Percentiles rank a stretch among this genome's conserved stretches.
Evolutionary conservation across 2,888 invertebrate genomes (phyloP).

Genomic region (Cryptus armator): DNA sequence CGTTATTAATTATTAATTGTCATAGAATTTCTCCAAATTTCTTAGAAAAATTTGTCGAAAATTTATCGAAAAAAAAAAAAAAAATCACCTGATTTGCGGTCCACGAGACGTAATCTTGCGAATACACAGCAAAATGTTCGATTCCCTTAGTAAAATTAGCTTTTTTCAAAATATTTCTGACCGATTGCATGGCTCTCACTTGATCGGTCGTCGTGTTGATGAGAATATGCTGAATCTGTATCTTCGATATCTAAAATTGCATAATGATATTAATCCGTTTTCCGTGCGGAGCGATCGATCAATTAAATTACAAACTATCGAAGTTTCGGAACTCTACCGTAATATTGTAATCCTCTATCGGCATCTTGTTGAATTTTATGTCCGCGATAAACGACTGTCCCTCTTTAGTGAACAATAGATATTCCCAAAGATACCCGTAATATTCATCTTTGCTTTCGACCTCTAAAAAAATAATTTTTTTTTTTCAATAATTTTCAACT

Average conservation of each 20-base stretch:
- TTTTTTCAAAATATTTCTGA: conserved; percentile 76
- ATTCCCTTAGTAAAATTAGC: conserved; percentile 77
- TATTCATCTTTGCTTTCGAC: conserved; percentile 81
- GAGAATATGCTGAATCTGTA: conserved; percentile 81
- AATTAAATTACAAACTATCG: conserved; percentile 1
- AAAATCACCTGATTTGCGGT: conserved; percentile 80
- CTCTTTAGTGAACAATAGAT: conserved; percentile 80
- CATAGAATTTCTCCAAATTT: too few relatives aligned
- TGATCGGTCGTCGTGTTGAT: conserved; percentile 81
- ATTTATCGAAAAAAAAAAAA: not conserved
- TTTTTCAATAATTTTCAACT: not conserved
- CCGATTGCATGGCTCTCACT: conserved; percentile 81
- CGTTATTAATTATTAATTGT: not conserved
- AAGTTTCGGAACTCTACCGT: conserved; percentile 76
- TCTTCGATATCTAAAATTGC: conserved; percentile 80
- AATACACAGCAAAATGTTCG: conserved; percentile 79
- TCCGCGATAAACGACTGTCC: conserved; percentile 83
- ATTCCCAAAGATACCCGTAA: conserved; percentile 81
- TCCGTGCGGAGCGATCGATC: conserved; percentile 4
- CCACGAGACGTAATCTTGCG: conserved; percentile 82
- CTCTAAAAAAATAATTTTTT: conserved; percentile 65
- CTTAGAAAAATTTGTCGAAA: too few relatives aligned
- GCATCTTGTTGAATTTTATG: conserved; percentile 81
- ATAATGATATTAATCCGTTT: conserved; percentile 35
- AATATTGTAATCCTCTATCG: conserved; percentile 82